Base-by-base conservation (phyloP, 1,140 invertebrate species). In the Drosophila prosaltans region DNA sequence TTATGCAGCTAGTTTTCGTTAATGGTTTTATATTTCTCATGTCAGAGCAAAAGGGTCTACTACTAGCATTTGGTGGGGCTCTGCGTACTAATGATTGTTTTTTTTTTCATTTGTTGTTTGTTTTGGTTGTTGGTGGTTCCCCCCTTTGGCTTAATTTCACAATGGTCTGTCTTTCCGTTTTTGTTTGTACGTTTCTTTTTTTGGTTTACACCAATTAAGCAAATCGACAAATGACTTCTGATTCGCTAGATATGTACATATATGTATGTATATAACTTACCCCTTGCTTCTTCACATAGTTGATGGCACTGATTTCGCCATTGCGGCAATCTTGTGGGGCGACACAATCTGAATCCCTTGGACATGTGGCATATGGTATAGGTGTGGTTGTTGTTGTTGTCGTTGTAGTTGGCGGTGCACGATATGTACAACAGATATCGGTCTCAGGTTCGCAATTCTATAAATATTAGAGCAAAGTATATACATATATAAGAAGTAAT, bases 391-490 rank as follows among this genome's bases (percentile, higher is more conserved):
- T 77, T n/a, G 80, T 74, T 28, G 85, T 76, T 1, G 85, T 80
- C n/a, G 72, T 63, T 39, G 83, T 70, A n/a, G 73, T 80, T 43
- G 78, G 48, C 10, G 73, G 76, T 16, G 78, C 71, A 24, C 76
- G 70, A 28, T 91, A 92, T 6, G 77, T 90, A 70, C 91, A 92
- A 71, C 91, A 92, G 10, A 85, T 65, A 65, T 91, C 62, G 10
- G 72, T 78, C 63, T 88, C 82, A 1, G 89, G 78, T 10, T 77
- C 80, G 65, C 91, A 92, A 59, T 82, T 92, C 91, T 92, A 66
- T 68, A 80, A 26, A 28, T 5, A 39, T 9, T 26, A 67, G 26
- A 40, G 7, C 28, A 45, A 60, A 40, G 9, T 11, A 9, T 21
- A 3, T 21, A 11, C 24, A 8, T 30, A 7, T 39, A 6, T 60